Base-by-base conservation (phyloP, 2,888 invertebrate species). In the Sminthurides aquaticus region DNA sequence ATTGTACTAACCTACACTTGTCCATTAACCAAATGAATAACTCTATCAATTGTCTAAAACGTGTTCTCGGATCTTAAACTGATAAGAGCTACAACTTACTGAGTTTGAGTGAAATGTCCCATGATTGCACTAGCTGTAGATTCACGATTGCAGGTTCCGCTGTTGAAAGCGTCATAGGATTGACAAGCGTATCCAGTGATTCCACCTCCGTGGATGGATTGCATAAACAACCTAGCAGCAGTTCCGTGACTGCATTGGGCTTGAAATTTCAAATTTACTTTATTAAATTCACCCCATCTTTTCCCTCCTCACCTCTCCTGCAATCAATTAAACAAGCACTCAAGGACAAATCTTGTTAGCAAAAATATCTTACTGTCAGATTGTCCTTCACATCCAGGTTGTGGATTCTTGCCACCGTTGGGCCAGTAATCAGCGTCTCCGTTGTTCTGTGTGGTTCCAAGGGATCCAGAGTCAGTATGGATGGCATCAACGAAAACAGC, bases 321-420 rank as follows among this genome's bases (percentile, higher is more conserved):
- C n/a, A n/a, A n/a, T n/a, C n/a, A n/a, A n/a, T n/a, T n/a, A n/a
- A n/a, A n/a, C n/a, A n/a, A n/a, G n/a, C n/a, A n/a, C n/a, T n/a
- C n/a, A n/a, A n/a, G n/a, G n/a, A n/a, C n/a, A n/a, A n/a, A n/a
- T n/a, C n/a, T n/a, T n/a, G n/a, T n/a, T n/a, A n/a, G n/a, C n/a
- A n/a, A n/a, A n/a, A n/a, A n/a, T n/a, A 8, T 5, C 60, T 28
- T 49, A 65, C 65, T 43, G 15, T 65, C 29, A 18, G 52, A 8
- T 20, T 63, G n/a, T 55, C 66, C 66, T 2, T 62, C 60, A 54
- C 66, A 66, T 1, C 63, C 63, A 22, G 66, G 66, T 25, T 66
- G 66, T 11, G 66, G 66, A 28, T 63, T 58, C 26, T 63, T 62
- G 22, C 66, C 66, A 3, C 63, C 66, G 28, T 66, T 66, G 28